Evolutionary conservation across 2,888 invertebrate genomes (phyloP), one percentile per base, ranked within the genome.

Genomic region (Kryphioiulus occultus): DNA sequence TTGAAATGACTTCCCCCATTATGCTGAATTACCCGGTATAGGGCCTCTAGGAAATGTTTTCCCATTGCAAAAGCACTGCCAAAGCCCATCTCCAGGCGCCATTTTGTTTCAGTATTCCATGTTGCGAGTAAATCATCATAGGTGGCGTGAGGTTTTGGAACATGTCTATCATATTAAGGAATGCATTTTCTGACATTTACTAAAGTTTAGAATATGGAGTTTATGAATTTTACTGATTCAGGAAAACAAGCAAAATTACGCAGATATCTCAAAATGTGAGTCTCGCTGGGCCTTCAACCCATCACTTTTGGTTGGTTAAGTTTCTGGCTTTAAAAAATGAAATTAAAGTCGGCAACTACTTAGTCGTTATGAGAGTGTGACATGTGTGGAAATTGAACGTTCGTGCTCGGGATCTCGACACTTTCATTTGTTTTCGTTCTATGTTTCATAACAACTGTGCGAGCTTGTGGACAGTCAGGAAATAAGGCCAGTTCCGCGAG

Each of bases 361-460:
- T 68, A 68, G 1, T 68, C 68, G 68, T 68, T 68, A 68, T 26
- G 68, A 68, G 68, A 68, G 26, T 68, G 22, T 68, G 68, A 12
- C 68, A 68, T 68, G 26, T 68, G 22, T 26, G 22, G 26, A 68
- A 22, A 26, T 68, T 68, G 19, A 53, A 19, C 19, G 68, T n/a
- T 68, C 68, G 68, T 68, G 26, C 26, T 68, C 68, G 22, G 68
- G 26, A 68, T 68, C 68, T 26, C 26, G 26, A 68, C 68, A 68
- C 68, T 26, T 68, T 68, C 68, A 68, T 10, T 10, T 68, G 68
- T 68, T 68, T 68, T 68, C 26, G 22, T 68, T 26, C 26, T 68
- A 68, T 68, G 68, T 68, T 68, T 68, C 68, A 68, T 68, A 68
- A 68, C 68, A 68, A 68, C 7, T 68, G 68, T 68, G 68, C 68